Percentiles rank a stretch among this genome's conserved stretches.
Evolutionary conservation across 2,888 invertebrate species (phyloP).

Genomic region (Allophyes oxyacanthae): DNA sequence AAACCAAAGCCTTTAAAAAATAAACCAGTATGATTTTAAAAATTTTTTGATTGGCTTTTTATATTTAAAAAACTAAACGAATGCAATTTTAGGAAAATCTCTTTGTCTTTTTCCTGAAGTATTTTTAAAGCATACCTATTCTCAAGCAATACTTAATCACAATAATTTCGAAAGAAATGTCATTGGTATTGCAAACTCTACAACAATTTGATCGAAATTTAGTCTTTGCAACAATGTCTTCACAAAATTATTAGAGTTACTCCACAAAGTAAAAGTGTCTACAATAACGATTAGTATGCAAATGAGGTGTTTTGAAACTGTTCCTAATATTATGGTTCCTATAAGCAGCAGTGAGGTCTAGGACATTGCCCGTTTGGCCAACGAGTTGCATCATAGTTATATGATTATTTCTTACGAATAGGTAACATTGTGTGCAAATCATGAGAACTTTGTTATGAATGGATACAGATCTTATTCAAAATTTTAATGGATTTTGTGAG

Average conservation of each 20-base stretch:
- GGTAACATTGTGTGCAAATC: conserved; percentile 19
- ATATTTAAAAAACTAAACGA: too few species aligned
- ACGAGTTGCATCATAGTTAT: conserved; percentile 18
- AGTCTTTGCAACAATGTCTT: conserved; percentile 1
- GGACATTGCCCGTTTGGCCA: conserved; percentile 13
- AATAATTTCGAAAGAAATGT: conserved; percentile 29
- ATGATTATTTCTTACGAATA: conserved; percentile 19
- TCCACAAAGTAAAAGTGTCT: conserved; percentile 16
- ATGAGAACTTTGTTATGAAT: conserved; percentile 40
- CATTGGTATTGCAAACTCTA: conserved; percentile 15
- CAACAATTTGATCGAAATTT: conserved; percentile 9
- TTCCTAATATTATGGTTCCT: conserved; percentile 6
- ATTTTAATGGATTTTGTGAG: conserved; percentile 31
- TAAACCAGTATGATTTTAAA: too few species aligned
- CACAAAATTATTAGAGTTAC: conserved; percentile 8
- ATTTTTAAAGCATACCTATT: conserved; percentile 8
- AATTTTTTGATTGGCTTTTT: too few species aligned
- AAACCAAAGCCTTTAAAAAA: too few species aligned
- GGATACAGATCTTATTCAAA: conserved; percentile 35
- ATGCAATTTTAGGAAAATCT: too few species aligned
- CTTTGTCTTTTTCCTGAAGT: too few species aligned
- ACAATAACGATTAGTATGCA: conserved; percentile 26
- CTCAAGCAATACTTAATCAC: conserved; percentile 11
- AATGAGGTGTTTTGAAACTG: conserved; percentile 27
- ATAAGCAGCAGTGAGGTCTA: conserved; percentile 9